Conservation (phyloP, 2,888 invertebrate genomes). For the Nudaria mundana region DNA sequence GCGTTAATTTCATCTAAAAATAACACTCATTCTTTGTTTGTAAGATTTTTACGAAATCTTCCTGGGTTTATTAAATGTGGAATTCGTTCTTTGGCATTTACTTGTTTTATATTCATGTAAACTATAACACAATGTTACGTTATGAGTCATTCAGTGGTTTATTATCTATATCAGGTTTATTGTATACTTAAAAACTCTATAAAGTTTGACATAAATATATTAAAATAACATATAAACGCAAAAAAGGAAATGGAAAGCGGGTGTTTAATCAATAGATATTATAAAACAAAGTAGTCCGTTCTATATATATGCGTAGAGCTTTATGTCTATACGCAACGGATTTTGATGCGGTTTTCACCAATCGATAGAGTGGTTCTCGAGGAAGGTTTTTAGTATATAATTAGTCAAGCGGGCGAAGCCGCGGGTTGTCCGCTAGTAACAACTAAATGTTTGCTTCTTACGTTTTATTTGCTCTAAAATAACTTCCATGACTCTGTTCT, state of each 20-base stretch:
- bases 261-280: too few species aligned
- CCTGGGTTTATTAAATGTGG: conserved; percentile 53
- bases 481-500: neutral
- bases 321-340: too few species aligned
- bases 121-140: conserved; percentile 26
- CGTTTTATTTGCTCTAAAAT: neutral
- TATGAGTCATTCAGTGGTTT: conserved; percentile 29
- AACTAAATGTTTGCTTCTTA: neutral
- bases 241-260: neutral
- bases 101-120: conserved; percentile 34
- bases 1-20: conserved; percentile 80
- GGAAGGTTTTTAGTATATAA: too few species aligned
- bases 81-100: conserved; percentile 33
- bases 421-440: too few species aligned
- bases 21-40: conserved; percentile 76
- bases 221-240: conserved; percentile 1
- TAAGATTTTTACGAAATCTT: conserved; percentile 74
- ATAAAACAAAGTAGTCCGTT: too few species aligned
- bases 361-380: too few species aligned
- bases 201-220: conserved; percentile 21
- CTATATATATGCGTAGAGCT: too few species aligned
- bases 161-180: conserved; percentile 34
- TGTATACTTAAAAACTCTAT: conserved; percentile 28
- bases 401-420: too few species aligned
- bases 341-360: too few species aligned